These are phyloP conservation scores for Vombatus ursinus DNA, from an alignment of 2,113 vertebrate genomes.

Conservation along the genomic window DNA sequence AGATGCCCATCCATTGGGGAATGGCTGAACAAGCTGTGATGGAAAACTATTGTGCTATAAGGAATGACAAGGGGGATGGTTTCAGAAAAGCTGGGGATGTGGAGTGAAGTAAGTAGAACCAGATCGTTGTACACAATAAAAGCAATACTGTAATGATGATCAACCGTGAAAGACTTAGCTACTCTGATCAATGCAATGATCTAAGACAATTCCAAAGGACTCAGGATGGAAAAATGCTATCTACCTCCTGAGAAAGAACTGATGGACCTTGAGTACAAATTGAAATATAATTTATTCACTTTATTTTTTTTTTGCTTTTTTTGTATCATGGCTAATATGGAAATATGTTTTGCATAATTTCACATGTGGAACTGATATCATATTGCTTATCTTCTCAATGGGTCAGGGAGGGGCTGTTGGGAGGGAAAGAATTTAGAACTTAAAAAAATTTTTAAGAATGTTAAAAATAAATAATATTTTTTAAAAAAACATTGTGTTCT, in stretches of 20 bases:
- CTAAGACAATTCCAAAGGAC: neutral
- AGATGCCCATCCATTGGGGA: neutral
- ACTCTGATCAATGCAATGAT: neutral
- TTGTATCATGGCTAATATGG: neutral
- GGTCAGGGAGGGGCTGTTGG: neutral
- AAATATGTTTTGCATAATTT: neutral
- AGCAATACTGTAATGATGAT: neutral
- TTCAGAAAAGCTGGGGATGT: neutral
- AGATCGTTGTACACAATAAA: neutral
- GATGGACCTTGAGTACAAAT: neutral
- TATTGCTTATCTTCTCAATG: neutral
- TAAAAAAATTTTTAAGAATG: neutral
- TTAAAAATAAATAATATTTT: neutral
- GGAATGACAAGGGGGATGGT: neutral
- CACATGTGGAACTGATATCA: neutral
- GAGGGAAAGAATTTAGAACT: neutral
- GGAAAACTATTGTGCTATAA: neutral
- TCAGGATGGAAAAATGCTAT: neutral
- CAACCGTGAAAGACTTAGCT: neutral
- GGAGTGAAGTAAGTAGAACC: neutral
- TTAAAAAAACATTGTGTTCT: neutral
- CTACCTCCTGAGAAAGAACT: neutral
- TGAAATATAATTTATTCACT: neutral
- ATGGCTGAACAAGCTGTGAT: neutral
- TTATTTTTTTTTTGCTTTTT: neutral